Conservation (phyloP, 1,140 invertebrate species). For the Coenobita brevimanus region DNA sequence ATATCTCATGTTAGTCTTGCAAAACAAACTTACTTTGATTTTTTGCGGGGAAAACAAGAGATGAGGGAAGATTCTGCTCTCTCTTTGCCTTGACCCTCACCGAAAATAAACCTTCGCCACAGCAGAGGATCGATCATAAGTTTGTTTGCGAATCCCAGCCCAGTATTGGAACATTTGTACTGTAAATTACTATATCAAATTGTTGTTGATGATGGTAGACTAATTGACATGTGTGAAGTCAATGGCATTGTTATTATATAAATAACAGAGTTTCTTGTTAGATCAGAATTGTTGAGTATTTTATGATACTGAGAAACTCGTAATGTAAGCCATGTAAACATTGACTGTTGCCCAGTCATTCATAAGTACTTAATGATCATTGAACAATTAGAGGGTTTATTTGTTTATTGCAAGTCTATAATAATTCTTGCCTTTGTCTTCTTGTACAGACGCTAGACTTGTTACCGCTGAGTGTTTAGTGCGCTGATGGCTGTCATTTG, state of each 20-base stretch:
- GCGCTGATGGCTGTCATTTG: conserved; percentile 37
- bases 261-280: conserved; percentile 38
- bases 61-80: too few relatives aligned
- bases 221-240: conserved; percentile 57
- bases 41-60: too few relatives aligned
- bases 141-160: too few relatives aligned
- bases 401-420: conserved; percentile 49
- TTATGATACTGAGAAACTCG: conserved; percentile 45
- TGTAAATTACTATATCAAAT: conserved; percentile 58
- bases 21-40: too few relatives aligned
- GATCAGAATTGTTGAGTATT: conserved; percentile 58
- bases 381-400: conserved; percentile 37
- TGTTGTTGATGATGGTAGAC: conserved; percentile 56
- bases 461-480: conserved; percentile 57
- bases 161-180: conserved; percentile 40
- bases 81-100: too few relatives aligned
- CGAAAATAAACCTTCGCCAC: too few relatives aligned
- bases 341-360: conserved; percentile 25
- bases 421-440: conserved; percentile 65
- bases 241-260: conserved; percentile 66
- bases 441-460: conserved; percentile 62
- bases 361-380: conserved; percentile 40
- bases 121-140: too few relatives aligned
- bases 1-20: too few relatives aligned
- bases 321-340: conserved; percentile 19